Base-by-base conservation (phyloP, 2,888 invertebrate genomes). In the Oligia latruncula region DNA sequence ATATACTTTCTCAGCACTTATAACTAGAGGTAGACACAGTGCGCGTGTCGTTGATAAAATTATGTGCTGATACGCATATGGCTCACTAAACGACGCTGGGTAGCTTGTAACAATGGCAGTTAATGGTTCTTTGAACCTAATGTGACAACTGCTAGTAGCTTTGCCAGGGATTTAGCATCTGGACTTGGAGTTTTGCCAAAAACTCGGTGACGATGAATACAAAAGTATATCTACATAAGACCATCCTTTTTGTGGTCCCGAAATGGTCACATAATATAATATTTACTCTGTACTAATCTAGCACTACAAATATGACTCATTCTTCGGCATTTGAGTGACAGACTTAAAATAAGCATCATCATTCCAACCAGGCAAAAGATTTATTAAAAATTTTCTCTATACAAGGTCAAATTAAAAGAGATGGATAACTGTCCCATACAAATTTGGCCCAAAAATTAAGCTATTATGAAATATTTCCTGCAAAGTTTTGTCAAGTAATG, bases 121-220 rank as follows among this genome's bases (percentile, higher is more conserved):
- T 70, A 81, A 76, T 71, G 71, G 58, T 71, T 66, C 85, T 74
- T 66, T 76, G 73, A 74, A 81, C 58, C 52, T 52, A 62, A 75
- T 58, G 43, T 72, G 52, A 67, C 35, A 43, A 68, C 60, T 68
- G 60, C 55, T 55, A 58, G 52, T 15, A 29, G 23, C 62, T 72
- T 68, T 65, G 49, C 65, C 74, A 71, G 65, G 58, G 58, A 29
- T 29, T 29, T 29, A 29, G 49, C 35, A 71, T 60, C 55, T 43
- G n/a, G 15, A 68, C 40, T 72, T 85, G 84, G 65, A 72, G 49
- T 77, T 29, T 23, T 15, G 70, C 64, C 74, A 78, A 77, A 55
- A 35, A 71, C 52, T 71, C 23, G 23, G 23, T 35, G 49, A 35
- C 20, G 1, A 49, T 70, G 20, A 29, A 35, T 49, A 70, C 4